Percentiles rank a stretch among this genome's conserved stretches.
Conservation (phyloP, 2,113 vertebrate species). For the Ailurus styani region DNA sequence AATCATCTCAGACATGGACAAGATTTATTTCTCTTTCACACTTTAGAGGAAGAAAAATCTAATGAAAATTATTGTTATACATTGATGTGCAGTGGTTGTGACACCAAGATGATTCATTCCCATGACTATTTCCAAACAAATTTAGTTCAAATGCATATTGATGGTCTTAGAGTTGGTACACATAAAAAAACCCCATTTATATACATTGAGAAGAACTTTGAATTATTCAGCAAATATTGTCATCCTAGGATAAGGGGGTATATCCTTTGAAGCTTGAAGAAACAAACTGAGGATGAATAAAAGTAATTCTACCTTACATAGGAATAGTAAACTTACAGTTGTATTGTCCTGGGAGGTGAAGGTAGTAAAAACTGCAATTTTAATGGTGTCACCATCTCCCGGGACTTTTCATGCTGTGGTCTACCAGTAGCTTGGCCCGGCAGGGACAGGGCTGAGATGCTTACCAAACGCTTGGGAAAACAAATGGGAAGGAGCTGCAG, state of each 20-base stretch:
- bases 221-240: not conserved
- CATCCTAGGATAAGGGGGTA: not conserved
- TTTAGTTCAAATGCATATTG: not conserved
- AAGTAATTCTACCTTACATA: not conserved
- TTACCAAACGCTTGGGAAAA: not conserved
- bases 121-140: not conserved
- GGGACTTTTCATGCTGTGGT: not conserved
- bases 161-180: not conserved
- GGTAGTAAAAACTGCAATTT: not conserved
- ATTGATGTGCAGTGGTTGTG: not conserved
- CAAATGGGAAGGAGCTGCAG: not conserved
- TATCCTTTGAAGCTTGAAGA: not conserved
- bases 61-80: conserved; percentile 13
- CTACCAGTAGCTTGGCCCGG: not conserved
- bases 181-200: not conserved
- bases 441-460: not conserved
- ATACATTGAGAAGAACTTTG: not conserved
- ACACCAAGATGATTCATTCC: conserved; percentile 21
- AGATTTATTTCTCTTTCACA: conserved; percentile 45
- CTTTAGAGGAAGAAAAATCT: conserved; percentile 15
- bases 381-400: not conserved
- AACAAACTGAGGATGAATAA: not conserved
- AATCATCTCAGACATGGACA: not conserved
- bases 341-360: not conserved
- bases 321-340: not conserved